These are phyloP conservation scores for Tryphoninae sp. DNA, from an alignment of 2,888 invertebrate species.

Conservation along the genomic window DNA sequence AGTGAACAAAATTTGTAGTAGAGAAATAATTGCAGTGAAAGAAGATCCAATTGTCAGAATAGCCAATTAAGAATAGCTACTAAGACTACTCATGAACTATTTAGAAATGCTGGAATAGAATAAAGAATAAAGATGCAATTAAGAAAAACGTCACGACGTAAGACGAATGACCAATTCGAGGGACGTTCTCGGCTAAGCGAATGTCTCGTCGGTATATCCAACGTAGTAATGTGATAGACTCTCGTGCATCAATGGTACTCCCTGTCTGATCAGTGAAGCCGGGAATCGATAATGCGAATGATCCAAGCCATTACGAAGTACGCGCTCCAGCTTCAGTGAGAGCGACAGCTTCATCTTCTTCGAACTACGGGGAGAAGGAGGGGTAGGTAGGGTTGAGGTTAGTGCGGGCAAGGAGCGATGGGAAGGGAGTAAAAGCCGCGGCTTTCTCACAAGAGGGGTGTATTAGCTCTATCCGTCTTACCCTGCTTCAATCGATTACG, in stretches of 20 bases:
- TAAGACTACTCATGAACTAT: not conserved
- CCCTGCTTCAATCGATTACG: conserved; percentile 68
- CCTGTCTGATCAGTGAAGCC: conserved; percentile 32
- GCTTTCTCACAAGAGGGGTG: conserved; percentile 51
- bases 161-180: conserved; percentile 23
- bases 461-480: conserved; percentile 64
- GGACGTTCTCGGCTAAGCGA: conserved; percentile 19
- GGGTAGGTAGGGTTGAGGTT: not conserved
- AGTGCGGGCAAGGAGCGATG: conserved; percentile 6
- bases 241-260: conserved; percentile 31
- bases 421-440: conserved; percentile 20
- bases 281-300: conserved; percentile 58
- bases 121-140: not conserved
- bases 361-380: conserved; percentile 15
- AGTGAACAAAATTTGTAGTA: too few relatives aligned
- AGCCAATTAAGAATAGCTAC: not conserved
- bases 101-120: not conserved
- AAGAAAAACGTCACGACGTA: not conserved
- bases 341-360: conserved; percentile 57
- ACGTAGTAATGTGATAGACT: conserved; percentile 33
- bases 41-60: too few relatives aligned
- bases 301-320: conserved; percentile 52
- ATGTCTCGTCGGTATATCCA: conserved; percentile 13
- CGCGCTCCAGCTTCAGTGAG: conserved; percentile 30
- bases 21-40: too few relatives aligned